These are phyloP conservation scores for Plagodis dolabraria DNA, from an alignment of 2,888 invertebrate species.

Conservation along the genomic window DNA sequence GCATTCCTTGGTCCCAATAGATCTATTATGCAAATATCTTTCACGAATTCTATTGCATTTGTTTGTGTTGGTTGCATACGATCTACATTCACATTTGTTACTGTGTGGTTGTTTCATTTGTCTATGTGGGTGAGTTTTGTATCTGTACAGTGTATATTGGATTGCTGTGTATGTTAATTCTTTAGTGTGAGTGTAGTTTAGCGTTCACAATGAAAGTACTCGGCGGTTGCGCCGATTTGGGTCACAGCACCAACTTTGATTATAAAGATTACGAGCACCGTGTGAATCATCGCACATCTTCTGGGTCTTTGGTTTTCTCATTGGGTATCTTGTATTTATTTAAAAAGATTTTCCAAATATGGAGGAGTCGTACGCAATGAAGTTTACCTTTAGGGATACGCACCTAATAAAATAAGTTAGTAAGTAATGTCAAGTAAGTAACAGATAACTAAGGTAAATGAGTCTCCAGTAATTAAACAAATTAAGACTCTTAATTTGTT, in stretches of 20 bases:
- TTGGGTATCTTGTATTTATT: conserved; percentile 1
- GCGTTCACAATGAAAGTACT: conserved; percentile 84
- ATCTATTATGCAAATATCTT: conserved; percentile 55
- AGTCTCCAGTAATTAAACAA: too few relatives aligned
- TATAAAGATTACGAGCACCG: conserved; percentile 79
- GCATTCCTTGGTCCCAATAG: conserved; percentile 47
- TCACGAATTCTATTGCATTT: conserved; percentile 47
- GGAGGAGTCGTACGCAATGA: too few relatives aligned
- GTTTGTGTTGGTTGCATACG: conserved; percentile 47
- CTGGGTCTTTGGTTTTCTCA: conserved; percentile 43
- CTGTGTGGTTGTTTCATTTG: conserved; percentile 39
- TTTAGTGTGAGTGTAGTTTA: conserved; percentile 64
- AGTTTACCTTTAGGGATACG: too few relatives aligned
- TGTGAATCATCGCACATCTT: conserved; percentile 82
- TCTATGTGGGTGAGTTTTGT: conserved; percentile 42
- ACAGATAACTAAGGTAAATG: too few relatives aligned
- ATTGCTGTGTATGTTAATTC: conserved; percentile 23
- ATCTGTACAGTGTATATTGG: conserved; percentile 22
- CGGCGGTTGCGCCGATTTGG: conserved; percentile 81
- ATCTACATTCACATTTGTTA: conserved; percentile 43
- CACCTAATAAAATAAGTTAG: too few relatives aligned
- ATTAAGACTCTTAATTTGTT: too few relatives aligned
- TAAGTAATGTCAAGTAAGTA: too few relatives aligned
- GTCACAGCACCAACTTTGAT: conserved; percentile 83
- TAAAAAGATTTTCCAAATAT: too few relatives aligned